Percentiles rank a stretch among this genome's conserved stretches.
phyloP scores from a whole-genome alignment of 1,140 invertebrate species.

The Danaus plexippus region DNA sequence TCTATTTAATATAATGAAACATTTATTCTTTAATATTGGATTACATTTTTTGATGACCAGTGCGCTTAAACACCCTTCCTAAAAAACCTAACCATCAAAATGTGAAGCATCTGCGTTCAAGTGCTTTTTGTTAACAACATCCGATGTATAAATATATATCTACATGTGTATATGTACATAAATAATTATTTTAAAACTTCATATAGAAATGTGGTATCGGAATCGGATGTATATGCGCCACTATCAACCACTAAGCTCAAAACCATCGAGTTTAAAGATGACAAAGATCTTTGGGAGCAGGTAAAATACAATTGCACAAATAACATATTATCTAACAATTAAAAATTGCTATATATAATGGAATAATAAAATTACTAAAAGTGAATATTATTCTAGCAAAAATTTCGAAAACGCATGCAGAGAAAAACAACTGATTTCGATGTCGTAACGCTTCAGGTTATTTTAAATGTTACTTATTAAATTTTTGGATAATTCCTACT shows the following conservation, averaged over 20 bases:
- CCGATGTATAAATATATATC: not conserved
- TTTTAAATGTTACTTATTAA: not conserved
- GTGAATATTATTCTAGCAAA: slow-evolving; percentile 47
- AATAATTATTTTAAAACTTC: too few relatives aligned
- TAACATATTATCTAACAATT: not conserved
- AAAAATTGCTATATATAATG: too few relatives aligned
- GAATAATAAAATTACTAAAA: slow-evolving; percentile 1
- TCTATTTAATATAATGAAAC: too few relatives aligned
- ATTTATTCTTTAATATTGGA: too few relatives aligned
- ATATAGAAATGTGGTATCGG: slow-evolving; percentile 2
- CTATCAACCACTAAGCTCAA: slow-evolving; percentile 4
- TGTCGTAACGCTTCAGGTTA: slow-evolving; percentile 72
- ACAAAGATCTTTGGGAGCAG: slow-evolving; percentile 43
- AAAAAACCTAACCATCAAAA: too few relatives aligned
- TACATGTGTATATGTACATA: not conserved
- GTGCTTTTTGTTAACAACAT: not conserved
- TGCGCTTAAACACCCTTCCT: too few relatives aligned
- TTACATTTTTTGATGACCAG: not conserved
- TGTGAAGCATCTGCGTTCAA: not conserved
- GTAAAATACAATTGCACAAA: slow-evolving; percentile 16
- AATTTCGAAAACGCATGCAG: slow-evolving; percentile 67
- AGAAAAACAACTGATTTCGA: slow-evolving; percentile 62
- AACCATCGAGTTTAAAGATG: slow-evolving; percentile 34
- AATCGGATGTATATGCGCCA: slow-evolving; percentile 1
- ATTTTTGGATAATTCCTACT: not conserved